A percentile compares a stretch with the other conserved stretches of the same genome.
phyloP scores from a whole-genome alignment of 2,888 invertebrate genomes.

The Leptinotarsa juncta region DNA sequence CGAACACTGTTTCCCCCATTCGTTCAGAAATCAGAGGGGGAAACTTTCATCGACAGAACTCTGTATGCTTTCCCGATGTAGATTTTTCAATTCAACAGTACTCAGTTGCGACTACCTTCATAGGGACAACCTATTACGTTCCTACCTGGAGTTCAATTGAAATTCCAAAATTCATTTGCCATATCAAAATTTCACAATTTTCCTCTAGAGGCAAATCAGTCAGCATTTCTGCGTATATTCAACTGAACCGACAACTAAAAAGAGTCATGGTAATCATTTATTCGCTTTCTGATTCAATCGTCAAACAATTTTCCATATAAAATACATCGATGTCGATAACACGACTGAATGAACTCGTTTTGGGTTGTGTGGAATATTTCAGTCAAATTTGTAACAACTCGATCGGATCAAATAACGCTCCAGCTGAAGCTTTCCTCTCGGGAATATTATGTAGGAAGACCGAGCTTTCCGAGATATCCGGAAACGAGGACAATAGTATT shows the following conservation, averaged over 20 bases:
- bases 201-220: not conserved
- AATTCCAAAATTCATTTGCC: not conserved
- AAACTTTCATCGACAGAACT: too few species aligned
- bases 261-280: not conserved
- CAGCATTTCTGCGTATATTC: not conserved
- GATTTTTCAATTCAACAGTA: too few species aligned
- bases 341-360: slow-evolving; percentile 12
- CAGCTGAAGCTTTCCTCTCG: not conserved
- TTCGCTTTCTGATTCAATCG: slow-evolving; percentile 2
- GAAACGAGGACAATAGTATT: not conserved
- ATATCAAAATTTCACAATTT: not conserved
- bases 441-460: slow-evolving; percentile 1
- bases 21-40: too few species aligned
- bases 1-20: too few species aligned
- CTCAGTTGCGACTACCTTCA: too few species aligned
- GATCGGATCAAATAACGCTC: slow-evolving; percentile 10
- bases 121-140: not conserved
- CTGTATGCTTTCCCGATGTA: too few species aligned
- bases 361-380: slow-evolving; percentile 3
- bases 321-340: not conserved
- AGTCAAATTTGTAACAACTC: slow-evolving; percentile 11
- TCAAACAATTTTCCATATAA: slow-evolving; percentile 6
- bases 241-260: not conserved
- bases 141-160: not conserved
- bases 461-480: not conserved